phyloP scores from a whole-genome alignment of 2,797 vertebrate species.

The Sardinella longiceps region DNA sequence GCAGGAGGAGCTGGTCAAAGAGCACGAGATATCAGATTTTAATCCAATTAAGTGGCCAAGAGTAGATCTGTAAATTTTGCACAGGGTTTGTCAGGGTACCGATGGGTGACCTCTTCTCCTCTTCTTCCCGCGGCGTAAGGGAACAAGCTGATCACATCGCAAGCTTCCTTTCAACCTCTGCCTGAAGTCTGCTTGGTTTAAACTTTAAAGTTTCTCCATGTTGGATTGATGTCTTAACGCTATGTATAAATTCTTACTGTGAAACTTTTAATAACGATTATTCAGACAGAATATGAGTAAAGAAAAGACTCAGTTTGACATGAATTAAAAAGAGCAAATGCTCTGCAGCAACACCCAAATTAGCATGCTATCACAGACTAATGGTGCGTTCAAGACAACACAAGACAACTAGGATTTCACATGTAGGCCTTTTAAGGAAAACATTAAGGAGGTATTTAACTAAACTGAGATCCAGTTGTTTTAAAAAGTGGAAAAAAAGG shows the following conservation, averaged over 20 bases:
- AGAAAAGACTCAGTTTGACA: no score
- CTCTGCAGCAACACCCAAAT: no score
- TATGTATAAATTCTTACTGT: no score
- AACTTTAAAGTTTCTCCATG: no score
- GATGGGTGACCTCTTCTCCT: not conserved
- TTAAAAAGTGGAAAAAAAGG: not conserved
- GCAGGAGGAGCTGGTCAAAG: constrained; percentile 54
- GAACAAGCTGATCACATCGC: not conserved
- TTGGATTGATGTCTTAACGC: not conserved
- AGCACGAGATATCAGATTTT: constrained; percentile 55
- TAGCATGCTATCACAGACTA: no score
- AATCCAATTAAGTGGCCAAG: constrained; percentile 59
- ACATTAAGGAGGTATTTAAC: not conserved
- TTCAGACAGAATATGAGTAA: no score
- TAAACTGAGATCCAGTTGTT: not conserved
- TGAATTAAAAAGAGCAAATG: no score
- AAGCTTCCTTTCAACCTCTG: not conserved
- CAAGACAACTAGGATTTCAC: no score
- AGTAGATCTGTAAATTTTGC: constrained; percentile 27
- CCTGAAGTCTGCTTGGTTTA: not conserved
- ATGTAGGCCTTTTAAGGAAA: not conserved
- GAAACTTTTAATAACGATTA: no score
- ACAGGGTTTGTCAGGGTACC: not conserved
- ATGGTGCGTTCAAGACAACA: no score
- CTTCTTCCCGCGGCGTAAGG: not conserved